Conservation (phyloP, 2,888 invertebrate species). For the Conops quadrifasciatus region DNA sequence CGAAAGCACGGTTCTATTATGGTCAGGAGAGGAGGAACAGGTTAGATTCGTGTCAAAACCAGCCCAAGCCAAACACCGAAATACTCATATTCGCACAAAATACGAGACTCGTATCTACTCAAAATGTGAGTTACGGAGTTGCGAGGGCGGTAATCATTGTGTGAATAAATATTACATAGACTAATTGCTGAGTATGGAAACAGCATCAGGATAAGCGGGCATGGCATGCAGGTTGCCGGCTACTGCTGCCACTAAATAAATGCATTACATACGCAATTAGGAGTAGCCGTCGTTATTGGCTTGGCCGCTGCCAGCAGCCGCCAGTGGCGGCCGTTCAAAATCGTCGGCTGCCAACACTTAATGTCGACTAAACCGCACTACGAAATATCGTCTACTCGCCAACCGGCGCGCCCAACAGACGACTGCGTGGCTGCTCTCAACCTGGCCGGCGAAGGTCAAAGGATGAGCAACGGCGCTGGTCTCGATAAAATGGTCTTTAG, state of each 20-base stretch:
- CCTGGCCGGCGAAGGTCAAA: neutral
- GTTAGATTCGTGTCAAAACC: neutral
- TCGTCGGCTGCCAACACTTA: neutral
- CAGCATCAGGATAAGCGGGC: neutral
- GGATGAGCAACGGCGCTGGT: no score
- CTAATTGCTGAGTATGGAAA: slow-evolving; percentile 12
- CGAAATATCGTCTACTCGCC: slow-evolving; percentile 1
- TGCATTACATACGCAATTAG: slow-evolving; percentile 36
- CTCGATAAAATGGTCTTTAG: no score
- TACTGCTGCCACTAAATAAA: slow-evolving; percentile 19
- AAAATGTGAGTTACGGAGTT: neutral
- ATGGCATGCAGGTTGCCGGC: neutral
- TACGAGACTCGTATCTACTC: neutral
- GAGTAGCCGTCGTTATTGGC: slow-evolving; percentile 28
- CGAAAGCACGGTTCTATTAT: neutral
- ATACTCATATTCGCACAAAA: neutral
- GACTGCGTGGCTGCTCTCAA: neutral
- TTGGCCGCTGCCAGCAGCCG: neutral
- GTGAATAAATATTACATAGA: slow-evolving; percentile 4
- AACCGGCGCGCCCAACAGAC: neutral
- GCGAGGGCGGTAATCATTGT: neutral
- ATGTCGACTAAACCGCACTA: neutral
- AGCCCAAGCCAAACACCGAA: neutral
- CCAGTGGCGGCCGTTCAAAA: neutral
- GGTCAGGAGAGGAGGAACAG: neutral